Percentiles rank a stretch among this genome's conserved stretches.
phyloP scores from a whole-genome alignment of 2,888 invertebrate species.

The Mylabris sibirica region DNA sequence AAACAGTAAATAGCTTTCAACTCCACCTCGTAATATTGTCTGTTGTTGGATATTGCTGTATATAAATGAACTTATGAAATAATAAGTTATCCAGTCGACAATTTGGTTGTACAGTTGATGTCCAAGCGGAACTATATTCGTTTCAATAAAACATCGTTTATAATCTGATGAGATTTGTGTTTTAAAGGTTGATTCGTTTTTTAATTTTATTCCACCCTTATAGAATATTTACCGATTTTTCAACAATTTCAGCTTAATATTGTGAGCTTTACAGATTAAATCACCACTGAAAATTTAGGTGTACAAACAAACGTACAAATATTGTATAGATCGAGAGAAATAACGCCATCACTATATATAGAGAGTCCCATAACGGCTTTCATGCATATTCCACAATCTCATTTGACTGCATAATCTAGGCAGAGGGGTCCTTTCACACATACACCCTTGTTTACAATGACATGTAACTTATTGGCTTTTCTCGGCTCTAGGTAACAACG shows the following conservation, averaged over 20 bases:
- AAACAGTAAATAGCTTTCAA: constrained; percentile 30
- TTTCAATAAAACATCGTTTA: constrained; percentile 13
- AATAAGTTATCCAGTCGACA: constrained; percentile 25
- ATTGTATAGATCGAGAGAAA: constrained; percentile 14
- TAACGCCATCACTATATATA: constrained; percentile 22
- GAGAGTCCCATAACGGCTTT: constrained; percentile 52
- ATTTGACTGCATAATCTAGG: constrained; percentile 60
- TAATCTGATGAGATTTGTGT: no score
- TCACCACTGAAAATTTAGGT: constrained; percentile 35
- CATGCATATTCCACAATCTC: constrained; percentile 62
- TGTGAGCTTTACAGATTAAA: no score
- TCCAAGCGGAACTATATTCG: constrained; percentile 24
- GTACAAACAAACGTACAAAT: constrained; percentile 22
- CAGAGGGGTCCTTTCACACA: constrained; percentile 36
- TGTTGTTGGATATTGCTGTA: constrained; percentile 22
- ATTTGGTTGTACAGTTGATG: constrained; percentile 18
- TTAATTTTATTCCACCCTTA: no score
- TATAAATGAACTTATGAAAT: constrained; percentile 36
- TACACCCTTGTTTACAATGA: constrained; percentile 57
- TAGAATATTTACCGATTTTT: no score
- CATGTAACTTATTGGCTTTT: constrained; percentile 52
- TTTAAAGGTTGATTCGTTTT: no score
- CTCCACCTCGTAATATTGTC: constrained; percentile 35
- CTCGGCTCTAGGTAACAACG: constrained; percentile 39
- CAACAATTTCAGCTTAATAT: no score